Evolutionary conservation across 2,113 vertebrate species (phyloP).

Genomic region (Rousettus leschenaultii): DNA sequence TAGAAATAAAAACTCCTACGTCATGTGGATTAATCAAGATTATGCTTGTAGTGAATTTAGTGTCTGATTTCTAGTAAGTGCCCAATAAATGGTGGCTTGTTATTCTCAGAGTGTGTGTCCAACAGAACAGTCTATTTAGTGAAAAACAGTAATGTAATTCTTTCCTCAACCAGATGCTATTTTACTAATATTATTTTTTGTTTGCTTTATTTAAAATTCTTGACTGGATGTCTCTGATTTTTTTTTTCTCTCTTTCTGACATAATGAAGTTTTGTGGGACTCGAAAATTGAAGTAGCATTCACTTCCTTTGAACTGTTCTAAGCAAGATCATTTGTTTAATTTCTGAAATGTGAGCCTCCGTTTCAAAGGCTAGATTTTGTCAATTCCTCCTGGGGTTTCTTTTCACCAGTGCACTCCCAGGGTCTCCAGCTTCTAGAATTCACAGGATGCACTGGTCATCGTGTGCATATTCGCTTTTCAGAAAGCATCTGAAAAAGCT

Average conservation of each 20-base stretch:
- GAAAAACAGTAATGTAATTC: neutral
- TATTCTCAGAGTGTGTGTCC: neutral
- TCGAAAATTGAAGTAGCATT: neutral
- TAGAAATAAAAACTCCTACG: neutral
- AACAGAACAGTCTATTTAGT: neutral
- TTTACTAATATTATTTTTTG: neutral
- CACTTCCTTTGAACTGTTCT: neutral
- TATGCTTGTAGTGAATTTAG: neutral
- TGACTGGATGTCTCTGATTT: neutral
- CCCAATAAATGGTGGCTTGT: neutral
- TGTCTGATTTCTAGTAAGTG: neutral
- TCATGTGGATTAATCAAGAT: neutral
- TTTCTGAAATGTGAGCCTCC: conserved; percentile 23
- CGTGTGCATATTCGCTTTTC: neutral
- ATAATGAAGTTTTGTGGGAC: neutral
- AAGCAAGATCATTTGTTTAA: conserved; percentile 40
- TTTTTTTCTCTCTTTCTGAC: neutral
- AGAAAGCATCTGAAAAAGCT: conserved; percentile 53
- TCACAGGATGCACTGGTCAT: conserved; percentile 27
- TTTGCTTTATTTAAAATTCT: neutral
- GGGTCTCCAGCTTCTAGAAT: conserved; percentile 40
- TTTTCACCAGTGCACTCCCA: neutral
- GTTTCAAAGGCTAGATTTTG: conserved; percentile 47
- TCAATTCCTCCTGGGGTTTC: neutral
- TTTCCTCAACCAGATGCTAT: neutral